These are phyloP conservation scores for Cyrtodaria siliqua DNA, from an alignment of 2,888 invertebrate genomes.

Conservation along the genomic window DNA sequence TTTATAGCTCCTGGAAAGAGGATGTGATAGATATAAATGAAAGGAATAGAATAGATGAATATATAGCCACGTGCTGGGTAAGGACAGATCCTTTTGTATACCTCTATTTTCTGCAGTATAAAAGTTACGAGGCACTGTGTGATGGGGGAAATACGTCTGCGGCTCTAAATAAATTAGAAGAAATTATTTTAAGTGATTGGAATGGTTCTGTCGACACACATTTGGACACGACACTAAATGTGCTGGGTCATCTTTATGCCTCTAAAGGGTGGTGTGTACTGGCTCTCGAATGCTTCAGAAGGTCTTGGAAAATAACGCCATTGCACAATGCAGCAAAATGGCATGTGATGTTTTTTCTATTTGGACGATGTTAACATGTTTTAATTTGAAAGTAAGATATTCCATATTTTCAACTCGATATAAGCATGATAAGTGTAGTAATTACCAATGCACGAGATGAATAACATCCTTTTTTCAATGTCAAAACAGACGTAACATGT, in stretches of 20 bases:
- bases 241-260: constrained; percentile 8
- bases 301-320: constrained; percentile 7
- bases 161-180: not conserved
- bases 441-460: too few species aligned
- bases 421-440: too few species aligned
- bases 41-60: not conserved
- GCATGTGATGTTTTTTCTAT: not conserved
- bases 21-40: not conserved
- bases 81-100: constrained; percentile 14
- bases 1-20: too few species aligned
- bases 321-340: constrained; percentile 11
- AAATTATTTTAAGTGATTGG: not conserved
- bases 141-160: not conserved
- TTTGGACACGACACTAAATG: constrained; percentile 8
- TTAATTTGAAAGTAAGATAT: too few species aligned
- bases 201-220: not conserved
- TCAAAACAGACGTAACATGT: too few species aligned
- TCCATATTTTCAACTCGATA: too few species aligned
- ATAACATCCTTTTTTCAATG: too few species aligned
- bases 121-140: not conserved
- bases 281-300: constrained; percentile 6
- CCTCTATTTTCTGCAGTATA: constrained; percentile 11
- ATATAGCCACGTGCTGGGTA: not conserved
- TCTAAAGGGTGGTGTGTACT: not conserved
- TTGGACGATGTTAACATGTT: too few species aligned